A percentile compares a stretch with the other conserved stretches of the same genome.
Conservation (phyloP, 1,140 invertebrate species). For the Coenobita brevimanus region DNA sequence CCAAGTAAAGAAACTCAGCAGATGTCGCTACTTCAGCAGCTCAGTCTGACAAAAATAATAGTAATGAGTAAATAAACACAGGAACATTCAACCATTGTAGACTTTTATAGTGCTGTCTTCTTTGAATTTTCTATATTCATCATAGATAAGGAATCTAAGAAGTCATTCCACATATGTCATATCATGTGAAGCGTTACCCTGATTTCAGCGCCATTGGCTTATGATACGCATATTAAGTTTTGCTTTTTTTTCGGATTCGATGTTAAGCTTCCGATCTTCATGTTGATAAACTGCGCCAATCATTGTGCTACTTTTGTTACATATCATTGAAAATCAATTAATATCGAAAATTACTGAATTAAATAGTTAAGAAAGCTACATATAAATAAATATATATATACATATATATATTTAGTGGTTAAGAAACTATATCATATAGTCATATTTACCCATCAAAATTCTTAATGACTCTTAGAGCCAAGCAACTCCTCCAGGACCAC, state of each 20-base stretch:
- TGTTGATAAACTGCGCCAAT: slow-evolving; percentile 34
- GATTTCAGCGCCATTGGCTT: slow-evolving; percentile 19
- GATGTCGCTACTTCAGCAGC: not conserved
- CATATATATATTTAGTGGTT: slow-evolving; percentile 2
- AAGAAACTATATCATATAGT: slow-evolving; percentile 16
- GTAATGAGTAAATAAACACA: not conserved
- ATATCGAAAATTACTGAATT: slow-evolving; percentile 4
- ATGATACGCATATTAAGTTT: not conserved
- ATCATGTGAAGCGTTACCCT: slow-evolving; percentile 46
- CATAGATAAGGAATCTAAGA: slow-evolving; percentile 33
- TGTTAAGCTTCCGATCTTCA: slow-evolving; percentile 34
- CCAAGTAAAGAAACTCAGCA: not conserved
- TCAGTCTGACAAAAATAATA: not conserved
- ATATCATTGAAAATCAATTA: slow-evolving; percentile 39
- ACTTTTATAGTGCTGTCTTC: slow-evolving; percentile 43
- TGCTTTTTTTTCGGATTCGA: not conserved
- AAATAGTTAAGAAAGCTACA: slow-evolving; percentile 28
- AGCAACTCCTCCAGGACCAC: not conserved
- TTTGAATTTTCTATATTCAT: slow-evolving; percentile 45
- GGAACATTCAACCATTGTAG: slow-evolving; percentile 46
- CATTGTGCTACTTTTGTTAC: slow-evolving; percentile 41
- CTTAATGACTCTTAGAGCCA: no score
- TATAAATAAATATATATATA: slow-evolving; percentile 30
- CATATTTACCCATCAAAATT: slow-evolving; percentile 13
- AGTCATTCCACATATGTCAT: slow-evolving; percentile 46